phyloP scores from a whole-genome alignment of 2,888 invertebrate species.

The Sminthurinus aureus region DNA sequence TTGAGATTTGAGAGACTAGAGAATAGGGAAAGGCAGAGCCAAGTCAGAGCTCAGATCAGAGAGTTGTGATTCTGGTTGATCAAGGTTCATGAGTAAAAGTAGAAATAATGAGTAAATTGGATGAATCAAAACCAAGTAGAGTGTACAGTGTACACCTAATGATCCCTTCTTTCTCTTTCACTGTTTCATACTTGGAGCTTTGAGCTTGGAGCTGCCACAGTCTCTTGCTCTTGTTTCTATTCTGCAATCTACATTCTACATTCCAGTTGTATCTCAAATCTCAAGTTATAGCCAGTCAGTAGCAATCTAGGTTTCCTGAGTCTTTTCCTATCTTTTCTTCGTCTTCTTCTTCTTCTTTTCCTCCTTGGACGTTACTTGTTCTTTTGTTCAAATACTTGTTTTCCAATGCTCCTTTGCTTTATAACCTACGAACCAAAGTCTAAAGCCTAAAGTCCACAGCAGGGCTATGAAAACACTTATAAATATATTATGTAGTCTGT shows the following conservation, averaged over 20 bases:
- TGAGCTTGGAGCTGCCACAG: too few relatives aligned
- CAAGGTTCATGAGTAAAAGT: neutral
- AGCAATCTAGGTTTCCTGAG: neutral
- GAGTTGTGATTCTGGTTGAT: neutral
- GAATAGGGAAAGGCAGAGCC: too few relatives aligned
- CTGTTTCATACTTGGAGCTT: neutral
- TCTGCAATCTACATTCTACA: neutral
- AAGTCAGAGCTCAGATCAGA: neutral
- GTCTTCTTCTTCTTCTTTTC: neutral
- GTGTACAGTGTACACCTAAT: neutral
- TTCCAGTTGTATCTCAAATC: neutral
- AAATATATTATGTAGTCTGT: too few relatives aligned
- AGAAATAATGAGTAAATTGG: neutral
- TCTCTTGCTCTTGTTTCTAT: neutral
- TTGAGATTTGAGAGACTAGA: neutral
- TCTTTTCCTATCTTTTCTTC: neutral
- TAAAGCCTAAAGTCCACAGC: too few relatives aligned
- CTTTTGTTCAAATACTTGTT: neutral
- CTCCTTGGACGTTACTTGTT: neutral
- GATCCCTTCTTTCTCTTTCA: neutral
- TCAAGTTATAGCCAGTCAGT: neutral
- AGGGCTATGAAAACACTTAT: too few relatives aligned
- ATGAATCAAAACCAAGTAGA: neutral
- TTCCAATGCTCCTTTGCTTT: neutral
- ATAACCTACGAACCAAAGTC: too few relatives aligned